phyloP scores from a whole-genome alignment of 2,797 vertebrate species.

The Ptychobarbus kaznakovi region DNA sequence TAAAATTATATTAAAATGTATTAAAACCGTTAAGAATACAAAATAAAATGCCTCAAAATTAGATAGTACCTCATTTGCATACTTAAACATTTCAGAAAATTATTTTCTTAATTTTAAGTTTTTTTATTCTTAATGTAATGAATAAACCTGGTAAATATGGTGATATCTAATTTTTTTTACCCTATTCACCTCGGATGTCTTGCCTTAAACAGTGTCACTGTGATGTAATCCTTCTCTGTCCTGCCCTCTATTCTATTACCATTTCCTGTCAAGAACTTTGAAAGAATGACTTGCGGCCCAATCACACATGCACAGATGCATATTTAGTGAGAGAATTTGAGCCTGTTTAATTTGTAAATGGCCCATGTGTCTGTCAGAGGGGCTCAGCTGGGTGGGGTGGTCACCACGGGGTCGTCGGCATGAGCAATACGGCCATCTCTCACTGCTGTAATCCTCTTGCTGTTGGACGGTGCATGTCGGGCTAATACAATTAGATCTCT shows the following conservation, averaged over 20 bases:
- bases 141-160: neutral
- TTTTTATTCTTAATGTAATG: neutral
- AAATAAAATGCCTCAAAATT: neutral
- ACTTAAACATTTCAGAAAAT: neutral
- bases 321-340: conserved; percentile 34
- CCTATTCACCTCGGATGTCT: neutral
- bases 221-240: neutral
- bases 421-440: conserved; percentile 12
- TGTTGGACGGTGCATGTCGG: conserved; percentile 4
- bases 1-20: neutral
- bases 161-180: neutral
- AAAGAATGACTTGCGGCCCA: neutral
- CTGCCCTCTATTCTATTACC: neutral
- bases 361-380: conserved; percentile 18
- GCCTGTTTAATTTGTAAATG: conserved; percentile 36
- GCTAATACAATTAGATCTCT: conserved; percentile 37
- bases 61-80: neutral
- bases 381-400: conserved; percentile 20
- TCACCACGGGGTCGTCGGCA: neutral
- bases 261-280: conserved; percentile 24
- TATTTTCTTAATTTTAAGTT: neutral
- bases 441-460: conserved; percentile 35
- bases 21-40: neutral
- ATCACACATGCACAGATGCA: neutral
- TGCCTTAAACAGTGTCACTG: neutral